A percentile compares a stretch with the other conserved stretches of the same genome.
Conservation (phyloP, 2,888 invertebrate species). For the Stenchaetothrips biformis region DNA sequence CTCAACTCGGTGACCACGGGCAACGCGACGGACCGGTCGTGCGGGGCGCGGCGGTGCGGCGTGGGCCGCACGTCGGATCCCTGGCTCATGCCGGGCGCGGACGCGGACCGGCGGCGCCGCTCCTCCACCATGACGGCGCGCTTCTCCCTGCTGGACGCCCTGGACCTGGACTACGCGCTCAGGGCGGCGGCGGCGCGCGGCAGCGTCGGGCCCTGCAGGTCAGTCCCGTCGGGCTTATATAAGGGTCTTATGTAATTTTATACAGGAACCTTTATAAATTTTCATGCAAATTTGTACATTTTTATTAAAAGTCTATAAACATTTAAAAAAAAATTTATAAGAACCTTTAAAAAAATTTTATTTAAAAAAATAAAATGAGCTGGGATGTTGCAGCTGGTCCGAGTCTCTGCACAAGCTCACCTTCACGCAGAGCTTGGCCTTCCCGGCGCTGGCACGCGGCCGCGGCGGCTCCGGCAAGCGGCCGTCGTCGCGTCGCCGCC, state of each 20-base stretch:
- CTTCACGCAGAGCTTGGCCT: conserved; percentile 67
- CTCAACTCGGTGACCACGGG: conserved; percentile 48
- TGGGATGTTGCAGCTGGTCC: conserved; percentile 51
- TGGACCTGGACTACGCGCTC: conserved; percentile 66
- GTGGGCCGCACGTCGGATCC: conserved; percentile 42
- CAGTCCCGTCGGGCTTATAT: too few relatives aligned
- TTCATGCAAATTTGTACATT: too few relatives aligned
- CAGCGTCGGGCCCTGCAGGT: conserved; percentile 60
- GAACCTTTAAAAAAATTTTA: too few relatives aligned
- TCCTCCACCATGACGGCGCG: conserved; percentile 55
- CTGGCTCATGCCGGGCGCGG: conserved; percentile 43
- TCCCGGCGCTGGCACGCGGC: conserved; percentile 65
- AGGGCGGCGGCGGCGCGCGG: conserved; percentile 64
- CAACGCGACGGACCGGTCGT: conserved; percentile 5
- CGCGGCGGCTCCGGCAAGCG: conserved; percentile 41
- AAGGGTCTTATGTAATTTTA: too few relatives aligned
- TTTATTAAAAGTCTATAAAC: too few relatives aligned
- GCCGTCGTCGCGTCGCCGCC: conserved; percentile 28
- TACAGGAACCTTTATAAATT: too few relatives aligned
- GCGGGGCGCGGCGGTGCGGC: not conserved
- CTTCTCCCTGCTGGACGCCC: conserved; percentile 65
- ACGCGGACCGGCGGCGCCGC: conserved; percentile 52
- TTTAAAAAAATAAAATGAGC: too few relatives aligned
- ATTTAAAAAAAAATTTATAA: too few relatives aligned
- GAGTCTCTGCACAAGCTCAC: conserved; percentile 68